A percentile compares a stretch with the other conserved stretches of the same genome.
These are phyloP conservation scores for Cotesia chilonis DNA, from an alignment of 1,140 invertebrate species.

Conservation along the genomic window DNA sequence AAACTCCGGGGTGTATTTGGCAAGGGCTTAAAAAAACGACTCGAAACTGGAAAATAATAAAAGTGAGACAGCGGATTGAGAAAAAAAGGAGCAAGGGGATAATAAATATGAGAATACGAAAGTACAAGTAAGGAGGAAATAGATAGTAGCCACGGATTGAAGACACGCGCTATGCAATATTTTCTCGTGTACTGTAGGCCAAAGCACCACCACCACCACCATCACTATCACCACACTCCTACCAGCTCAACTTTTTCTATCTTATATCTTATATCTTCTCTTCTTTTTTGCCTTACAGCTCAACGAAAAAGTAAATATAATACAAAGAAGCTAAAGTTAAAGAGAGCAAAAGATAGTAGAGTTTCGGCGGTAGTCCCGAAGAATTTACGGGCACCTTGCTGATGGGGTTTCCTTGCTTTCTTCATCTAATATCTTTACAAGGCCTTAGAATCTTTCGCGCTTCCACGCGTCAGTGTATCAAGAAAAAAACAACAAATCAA, in stretches of 20 bases:
- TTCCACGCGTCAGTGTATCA: background rate
- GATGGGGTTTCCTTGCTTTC: slow-evolving; percentile 35
- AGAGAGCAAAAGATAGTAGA: slow-evolving; percentile 11
- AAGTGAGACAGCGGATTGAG: slow-evolving; percentile 11
- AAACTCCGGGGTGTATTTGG: slow-evolving; percentile 10
- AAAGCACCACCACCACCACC: slow-evolving; percentile 16
- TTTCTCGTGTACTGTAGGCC: slow-evolving; percentile 51
- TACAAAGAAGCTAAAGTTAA: slow-evolving; percentile 15
- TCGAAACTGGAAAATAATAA: slow-evolving; percentile 2
- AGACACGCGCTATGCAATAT: slow-evolving; percentile 50
- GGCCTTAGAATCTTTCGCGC: slow-evolving; percentile 25
- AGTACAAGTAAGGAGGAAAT: slow-evolving; percentile 14
- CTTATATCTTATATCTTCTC: no score
- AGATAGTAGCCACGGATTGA: slow-evolving; percentile 46
- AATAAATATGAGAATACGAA: slow-evolving; percentile 16
- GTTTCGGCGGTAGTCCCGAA: slow-evolving; percentile 23
- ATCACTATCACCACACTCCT: no score
- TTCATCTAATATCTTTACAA: slow-evolving; percentile 36
- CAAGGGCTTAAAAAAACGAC: background rate
- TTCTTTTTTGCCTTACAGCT: no score
- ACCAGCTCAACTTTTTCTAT: no score
- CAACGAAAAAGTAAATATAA: slow-evolving; percentile 24
- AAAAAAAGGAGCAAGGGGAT: slow-evolving; percentile 10
- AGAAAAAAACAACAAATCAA: no score
- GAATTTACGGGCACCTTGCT: slow-evolving; percentile 32